Conservation (phyloP, 2,797 vertebrate species). For the Jordanella pulchra region DNA sequence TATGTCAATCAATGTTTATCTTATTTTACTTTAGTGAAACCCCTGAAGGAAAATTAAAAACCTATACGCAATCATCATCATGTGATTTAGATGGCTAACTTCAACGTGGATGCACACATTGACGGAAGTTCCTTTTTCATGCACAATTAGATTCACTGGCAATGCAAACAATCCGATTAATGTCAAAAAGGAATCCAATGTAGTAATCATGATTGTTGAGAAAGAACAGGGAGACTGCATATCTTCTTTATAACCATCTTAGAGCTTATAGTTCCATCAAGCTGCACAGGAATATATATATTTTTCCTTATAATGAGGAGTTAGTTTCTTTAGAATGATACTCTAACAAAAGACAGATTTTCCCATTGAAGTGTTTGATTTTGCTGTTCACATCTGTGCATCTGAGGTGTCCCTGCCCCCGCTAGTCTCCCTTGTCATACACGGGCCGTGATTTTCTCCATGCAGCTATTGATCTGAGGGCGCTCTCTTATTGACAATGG, state of each 20-base stretch:
- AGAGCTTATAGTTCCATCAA: constrained; percentile 34
- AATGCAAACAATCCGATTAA: not conserved
- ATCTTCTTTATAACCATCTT: constrained; percentile 21
- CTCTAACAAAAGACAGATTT: constrained; percentile 25
- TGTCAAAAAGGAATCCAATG: not conserved
- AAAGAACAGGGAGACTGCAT: not conserved
- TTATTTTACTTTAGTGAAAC: not conserved
- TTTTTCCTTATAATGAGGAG: constrained; percentile 36
- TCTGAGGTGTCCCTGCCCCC: constrained; percentile 22
- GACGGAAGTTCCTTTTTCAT: not conserved
- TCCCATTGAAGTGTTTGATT: constrained; percentile 5
- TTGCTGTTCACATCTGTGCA: not conserved
- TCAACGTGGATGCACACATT: not conserved
- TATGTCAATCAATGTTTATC: not conserved
- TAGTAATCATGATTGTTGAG: not conserved
- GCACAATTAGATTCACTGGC: not conserved
- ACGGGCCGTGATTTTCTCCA: constrained; percentile 38
- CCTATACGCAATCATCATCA: not conserved
- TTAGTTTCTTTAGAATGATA: constrained; percentile 30
- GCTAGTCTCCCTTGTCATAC: not conserved
- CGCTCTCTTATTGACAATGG: constrained; percentile 48
- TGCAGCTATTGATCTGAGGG: constrained; percentile 51
- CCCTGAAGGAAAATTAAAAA: not conserved
- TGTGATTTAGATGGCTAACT: not conserved
- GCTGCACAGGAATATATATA: constrained; percentile 39